Evolutionary conservation across 2,797 vertebrate genomes (phyloP).

Genomic region (Sebastiscus albofasciatus): DNA sequence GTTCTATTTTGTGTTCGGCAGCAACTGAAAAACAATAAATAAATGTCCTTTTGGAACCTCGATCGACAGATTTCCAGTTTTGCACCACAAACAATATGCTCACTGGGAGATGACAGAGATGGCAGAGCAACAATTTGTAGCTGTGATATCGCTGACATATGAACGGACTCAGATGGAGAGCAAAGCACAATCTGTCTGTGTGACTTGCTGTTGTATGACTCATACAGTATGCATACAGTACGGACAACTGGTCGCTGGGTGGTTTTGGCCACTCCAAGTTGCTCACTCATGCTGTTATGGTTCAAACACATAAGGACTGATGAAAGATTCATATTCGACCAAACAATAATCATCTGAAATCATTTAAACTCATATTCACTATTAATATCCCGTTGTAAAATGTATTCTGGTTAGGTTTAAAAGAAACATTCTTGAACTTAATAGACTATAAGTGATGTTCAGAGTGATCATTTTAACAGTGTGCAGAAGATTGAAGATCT

Average conservation of each 20-base stretch:
- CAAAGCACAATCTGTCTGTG: conserved; percentile 66
- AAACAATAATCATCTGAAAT: neutral
- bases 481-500: neutral
- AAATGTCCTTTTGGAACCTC: neutral
- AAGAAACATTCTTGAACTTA: neutral
- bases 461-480: neutral
- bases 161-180: conserved; percentile 68
- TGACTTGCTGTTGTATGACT: conserved; percentile 60
- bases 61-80: conserved; percentile 29
- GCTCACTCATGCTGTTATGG: conserved; percentile 32
- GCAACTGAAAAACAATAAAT: neutral
- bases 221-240: conserved; percentile 58
- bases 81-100: conserved; percentile 50
- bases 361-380: neutral
- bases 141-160: conserved; percentile 66
- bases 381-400: too few relatives aligned
- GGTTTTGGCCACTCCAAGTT: conserved; percentile 28
- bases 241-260: conserved; percentile 41
- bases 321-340: neutral
- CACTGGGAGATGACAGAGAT: conserved; percentile 24
- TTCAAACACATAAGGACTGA: neutral
- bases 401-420: neutral
- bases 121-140: conserved; percentile 45
- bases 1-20: neutral
- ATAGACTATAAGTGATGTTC: neutral